Evolutionary conservation across 2,888 invertebrate species (phyloP), one percentile per base, ranked within the genome.

Genomic region (Helleia helle): DNA sequence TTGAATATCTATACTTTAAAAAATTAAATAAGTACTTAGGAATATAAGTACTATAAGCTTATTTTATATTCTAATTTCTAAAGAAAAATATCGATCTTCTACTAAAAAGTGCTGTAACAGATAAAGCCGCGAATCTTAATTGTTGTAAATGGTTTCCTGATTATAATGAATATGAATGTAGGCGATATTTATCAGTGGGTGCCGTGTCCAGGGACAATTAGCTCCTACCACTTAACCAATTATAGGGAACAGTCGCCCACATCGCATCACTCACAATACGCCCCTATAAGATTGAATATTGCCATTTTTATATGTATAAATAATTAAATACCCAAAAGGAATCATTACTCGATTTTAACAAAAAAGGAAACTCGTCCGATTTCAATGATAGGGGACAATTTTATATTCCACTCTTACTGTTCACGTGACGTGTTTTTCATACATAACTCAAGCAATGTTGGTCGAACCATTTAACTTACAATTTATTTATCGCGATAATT

Each of bases 161-260:
- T 52, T 52, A 28, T 44, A 49, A 41, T 41, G 44, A 46, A 47
- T 44, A 55, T 45, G 49, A 56, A 53, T 45, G 52, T 48, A 49
- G 46, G 50, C 43, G 43, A 50, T 47, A 58, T 57, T 50, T 52
- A 52, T 51, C 51, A 13, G 49, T 44, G 42, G 7, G 64, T 81
- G 65, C 70, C 83, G 75, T 83, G 83, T 68, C 68, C 62, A 57
- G 51, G 42, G 49, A 53, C 81, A 74, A 81, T 84, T 83, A 83
- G 74, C 59, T 58, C 60, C 65, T 55, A 62, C 71, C 81, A 76
- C 75, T 83, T 83, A 76, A 79, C 77, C 84, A 81, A 83, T 83
- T 83, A 81, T 71, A 65, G 55, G 70, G 80, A 80, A 83, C 81
- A 80, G 83, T 81, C 70, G 68, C 83, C 83, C 83, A 58, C 77